Conservation (phyloP, 2,113 vertebrate genomes). For the Takifugu bimaculatus region DNA sequence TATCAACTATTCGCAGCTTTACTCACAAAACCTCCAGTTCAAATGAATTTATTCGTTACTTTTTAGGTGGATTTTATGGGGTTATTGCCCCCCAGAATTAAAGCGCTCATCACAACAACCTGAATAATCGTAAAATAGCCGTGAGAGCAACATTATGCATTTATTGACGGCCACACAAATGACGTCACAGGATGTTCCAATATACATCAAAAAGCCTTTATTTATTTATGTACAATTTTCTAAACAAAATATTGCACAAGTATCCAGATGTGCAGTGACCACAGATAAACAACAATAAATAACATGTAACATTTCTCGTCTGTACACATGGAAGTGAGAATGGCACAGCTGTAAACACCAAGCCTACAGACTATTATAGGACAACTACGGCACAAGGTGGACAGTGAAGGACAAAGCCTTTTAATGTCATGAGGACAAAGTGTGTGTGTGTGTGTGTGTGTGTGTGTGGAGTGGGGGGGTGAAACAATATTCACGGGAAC, state of each 20-base stretch:
- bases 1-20: slow-evolving; percentile 28
- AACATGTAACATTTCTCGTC: slow-evolving; percentile 56
- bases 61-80: neutral
- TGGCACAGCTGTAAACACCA: slow-evolving; percentile 53
- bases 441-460: too few species aligned
- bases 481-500: neutral
- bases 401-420: slow-evolving; percentile 37
- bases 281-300: slow-evolving; percentile 70
- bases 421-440: slow-evolving; percentile 16
- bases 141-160: neutral
- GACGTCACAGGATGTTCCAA: slow-evolving; percentile 36
- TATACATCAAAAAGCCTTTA: slow-evolving; percentile 72
- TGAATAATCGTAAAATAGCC: neutral
- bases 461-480: too few species aligned
- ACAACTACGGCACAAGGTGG: slow-evolving; percentile 47
- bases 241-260: slow-evolving; percentile 73
- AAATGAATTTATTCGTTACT: slow-evolving; percentile 7
- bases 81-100: slow-evolving; percentile 10
- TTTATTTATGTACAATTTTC: slow-evolving; percentile 69
- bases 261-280: slow-evolving; percentile 67
- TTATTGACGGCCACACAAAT: neutral
- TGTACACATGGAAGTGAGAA: slow-evolving; percentile 52
- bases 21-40: slow-evolving; percentile 5
- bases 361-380: slow-evolving; percentile 44
- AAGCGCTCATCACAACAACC: neutral